Base-by-base conservation (phyloP, 2,888 invertebrate species). In the Neoaliturus tenellus region DNA sequence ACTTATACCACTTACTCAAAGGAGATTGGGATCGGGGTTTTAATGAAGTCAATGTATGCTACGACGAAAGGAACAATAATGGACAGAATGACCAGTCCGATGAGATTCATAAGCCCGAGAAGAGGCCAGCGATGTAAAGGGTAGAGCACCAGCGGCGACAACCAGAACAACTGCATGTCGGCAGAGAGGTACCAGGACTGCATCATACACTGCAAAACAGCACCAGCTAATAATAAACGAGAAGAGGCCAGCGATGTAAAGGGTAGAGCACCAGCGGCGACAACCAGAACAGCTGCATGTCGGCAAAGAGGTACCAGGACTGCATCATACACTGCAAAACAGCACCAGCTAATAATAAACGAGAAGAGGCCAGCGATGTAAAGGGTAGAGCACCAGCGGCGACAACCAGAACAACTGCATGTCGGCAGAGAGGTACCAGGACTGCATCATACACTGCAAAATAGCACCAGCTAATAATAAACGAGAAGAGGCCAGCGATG, bases 161-260 rank as follows among this genome's bases (percentile, higher is more conserved):
- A 84, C 87, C 92, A 90, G 87, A 92, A 93, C 51, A 93, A 88
- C 87, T 93, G 93, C 87, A 92, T 93, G 86, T 93, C 93, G 17
- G 93, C 92, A 2, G 93, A 91, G 55, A 93, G 88, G 87, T 93
- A 93, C 93, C 93, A 93, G 0, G 92, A 91, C 86, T 93, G 93
- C 35, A 90, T 90, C 39, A 93, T 88, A 88, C 93, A 93, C 91
- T 89, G 85, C 5, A 87, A 86, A 62, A 82, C 28, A 58, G 33
- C 28, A n/a, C 20, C n/a, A n/a, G n/a, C n/a, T n/a, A n/a, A n/a
- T n/a, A n/a, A n/a, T n/a, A n/a, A n/a, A n/a, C n/a, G n/a, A n/a
- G n/a, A n/a, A n/a, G n/a, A n/a, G n/a, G n/a, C n/a, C n/a, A n/a
- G n/a, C n/a, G n/a, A n/a, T n/a, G n/a, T n/a, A n/a, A n/a, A 0